Percentiles rank a stretch among this genome's conserved stretches.
These are phyloP conservation scores for Aleiodes leptofemur DNA, from an alignment of 2,888 invertebrate genomes.

Conservation along the genomic window DNA sequence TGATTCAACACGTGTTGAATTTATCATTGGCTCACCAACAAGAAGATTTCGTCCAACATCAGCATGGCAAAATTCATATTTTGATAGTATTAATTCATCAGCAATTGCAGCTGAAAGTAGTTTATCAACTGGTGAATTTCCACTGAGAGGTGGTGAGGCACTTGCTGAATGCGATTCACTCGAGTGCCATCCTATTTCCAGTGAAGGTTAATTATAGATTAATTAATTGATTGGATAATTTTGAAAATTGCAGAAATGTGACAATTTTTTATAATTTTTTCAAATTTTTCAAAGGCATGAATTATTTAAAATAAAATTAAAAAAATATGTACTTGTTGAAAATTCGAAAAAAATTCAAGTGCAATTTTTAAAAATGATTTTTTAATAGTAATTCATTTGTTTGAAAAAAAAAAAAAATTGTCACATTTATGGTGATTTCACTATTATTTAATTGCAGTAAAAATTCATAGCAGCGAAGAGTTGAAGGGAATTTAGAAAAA, in stretches of 20 bases:
- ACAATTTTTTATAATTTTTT: no score
- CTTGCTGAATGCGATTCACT: slow-evolving; percentile 79
- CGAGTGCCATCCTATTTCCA: slow-evolving; percentile 74
- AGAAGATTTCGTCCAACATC: slow-evolving; percentile 74
- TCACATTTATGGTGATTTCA: no score
- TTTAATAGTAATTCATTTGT: no score
- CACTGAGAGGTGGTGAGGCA: slow-evolving; percentile 76
- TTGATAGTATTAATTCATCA: slow-evolving; percentile 82
- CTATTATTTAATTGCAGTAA: background rate
- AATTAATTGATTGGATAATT: background rate
- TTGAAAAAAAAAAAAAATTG: no score
- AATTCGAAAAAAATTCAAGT: no score
- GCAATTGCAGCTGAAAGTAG: slow-evolving; percentile 70
- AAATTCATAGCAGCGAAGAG: background rate
- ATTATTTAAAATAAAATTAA: no score
- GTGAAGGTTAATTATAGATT: slow-evolving; percentile 59
- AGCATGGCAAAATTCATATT: slow-evolving; percentile 76
- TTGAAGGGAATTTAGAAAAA: background rate
- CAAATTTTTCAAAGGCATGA: no score
- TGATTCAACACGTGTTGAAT: slow-evolving; percentile 78
- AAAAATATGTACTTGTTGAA: no score
- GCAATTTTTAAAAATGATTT: no score
- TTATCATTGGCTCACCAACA: slow-evolving; percentile 71
- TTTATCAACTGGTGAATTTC: slow-evolving; percentile 74
- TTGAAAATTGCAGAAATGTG: no score